Conservation (phyloP, 2,113 vertebrate species). For the Chroicocephalus ridibundus region DNA sequence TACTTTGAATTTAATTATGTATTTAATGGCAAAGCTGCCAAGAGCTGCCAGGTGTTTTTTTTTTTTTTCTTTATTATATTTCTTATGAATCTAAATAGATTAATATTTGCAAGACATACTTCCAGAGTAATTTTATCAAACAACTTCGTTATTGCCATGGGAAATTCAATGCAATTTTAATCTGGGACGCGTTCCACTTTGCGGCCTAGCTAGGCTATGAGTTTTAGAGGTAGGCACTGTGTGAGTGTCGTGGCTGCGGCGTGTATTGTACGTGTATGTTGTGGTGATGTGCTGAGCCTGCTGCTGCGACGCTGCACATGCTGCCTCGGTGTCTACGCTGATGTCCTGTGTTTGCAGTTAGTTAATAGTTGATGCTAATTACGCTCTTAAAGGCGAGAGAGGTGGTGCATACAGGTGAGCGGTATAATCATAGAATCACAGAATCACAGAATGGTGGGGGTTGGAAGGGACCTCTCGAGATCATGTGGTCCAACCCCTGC, state of each 20-base stretch:
- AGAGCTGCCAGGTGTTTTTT: neutral
- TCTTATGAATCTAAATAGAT: neutral
- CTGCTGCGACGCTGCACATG: neutral
- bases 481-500: too few relatives aligned
- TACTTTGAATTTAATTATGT: neutral
- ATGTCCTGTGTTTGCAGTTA: neutral
- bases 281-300: neutral
- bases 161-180: neutral
- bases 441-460: too few relatives aligned
- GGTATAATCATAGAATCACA: too few relatives aligned
- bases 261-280: accelerated
- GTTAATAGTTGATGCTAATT: neutral
- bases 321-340: neutral
- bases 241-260: neutral
- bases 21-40: neutral
- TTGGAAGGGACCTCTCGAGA: too few relatives aligned
- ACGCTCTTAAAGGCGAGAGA: neutral
- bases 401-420: neutral
- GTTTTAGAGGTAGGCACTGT: neutral
- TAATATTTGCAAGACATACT: neutral
- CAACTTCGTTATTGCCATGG: neutral
- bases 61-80: neutral
- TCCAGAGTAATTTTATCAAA: slow-evolving; percentile 16
- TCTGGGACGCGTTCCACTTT: neutral
- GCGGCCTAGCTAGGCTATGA: neutral